Base-by-base conservation (phyloP, 2,888 invertebrate genomes). In the Gibbula magus region DNA sequence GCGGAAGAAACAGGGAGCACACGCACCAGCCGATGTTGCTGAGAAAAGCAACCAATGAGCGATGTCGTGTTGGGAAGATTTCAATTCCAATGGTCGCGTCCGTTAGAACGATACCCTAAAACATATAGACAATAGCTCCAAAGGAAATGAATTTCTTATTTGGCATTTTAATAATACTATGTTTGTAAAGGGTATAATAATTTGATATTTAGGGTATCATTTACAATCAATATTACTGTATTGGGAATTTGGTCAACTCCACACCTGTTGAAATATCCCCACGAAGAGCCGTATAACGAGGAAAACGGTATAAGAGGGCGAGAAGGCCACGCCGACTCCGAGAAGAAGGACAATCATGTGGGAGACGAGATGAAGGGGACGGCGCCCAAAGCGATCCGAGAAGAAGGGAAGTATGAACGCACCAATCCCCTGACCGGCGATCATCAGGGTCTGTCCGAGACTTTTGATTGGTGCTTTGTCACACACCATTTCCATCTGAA, bases 401-500 rank as follows among this genome's bases (percentile, higher is more conserved):
- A 76, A 76, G 22, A 53, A 54, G 8, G 76, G 76, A 10, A 76
- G 76, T n/a, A 35, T 8, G 10, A 54, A 35, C 4, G 76, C 76
- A 56, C 76, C 76, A 0, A 76, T 18, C 18, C 32, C 76, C 22
- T 76, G 76, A 18, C 76, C 76, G 20, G 29, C 35, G 16, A 76
- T 76, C 35, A 76, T 10, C 52, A 76, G 10, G n/a, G 76, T 56
- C 54, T 76, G 76, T 56, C 54, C 54, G 18, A 76, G 54, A 32
- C 56, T 54, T 16, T 35, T 54, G 52, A 76, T 29, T 18, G 76
- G 54, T 32, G 22, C 56, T 32, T 39, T 16, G 5, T 76, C 76
- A 76, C 76, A 76, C 32, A 56, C 76, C n/a, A 76, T 35, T 16
- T 56, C 76, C 53, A 76, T 54, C 76, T 76, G 76, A 10, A n/a